Conservation (phyloP, 2,113 vertebrate species). For the Tachycineta bicolor region DNA sequence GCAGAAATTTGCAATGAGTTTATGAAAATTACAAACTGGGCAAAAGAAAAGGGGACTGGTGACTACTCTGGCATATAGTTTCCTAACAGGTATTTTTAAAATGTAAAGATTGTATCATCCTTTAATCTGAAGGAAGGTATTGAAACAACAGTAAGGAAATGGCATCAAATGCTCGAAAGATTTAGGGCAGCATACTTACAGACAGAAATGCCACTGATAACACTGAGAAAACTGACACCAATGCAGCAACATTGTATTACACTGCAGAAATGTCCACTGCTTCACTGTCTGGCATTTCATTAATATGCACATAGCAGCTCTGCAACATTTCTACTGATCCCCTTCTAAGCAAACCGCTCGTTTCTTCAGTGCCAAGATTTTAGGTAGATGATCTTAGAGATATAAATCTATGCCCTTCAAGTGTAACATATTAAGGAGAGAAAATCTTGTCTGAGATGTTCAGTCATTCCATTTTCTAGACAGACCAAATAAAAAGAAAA, state of each 20-base stretch:
- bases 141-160: not conserved
- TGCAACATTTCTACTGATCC: not conserved
- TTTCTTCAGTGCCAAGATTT: not conserved
- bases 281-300: not conserved
- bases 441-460: not conserved
- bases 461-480: not conserved
- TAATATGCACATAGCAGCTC: not conserved
- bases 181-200: not conserved
- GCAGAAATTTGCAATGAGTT: not conserved
- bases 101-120: not conserved
- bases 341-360: not conserved
- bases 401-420: not conserved
- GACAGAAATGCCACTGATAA: not conserved
- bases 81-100: not conserved
- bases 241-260: not conserved
- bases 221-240: not conserved
- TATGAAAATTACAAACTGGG: not conserved
- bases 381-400: not conserved
- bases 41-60: not conserved
- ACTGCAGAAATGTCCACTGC: not conserved
- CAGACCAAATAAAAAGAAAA: not conserved
- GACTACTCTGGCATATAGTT: not conserved
- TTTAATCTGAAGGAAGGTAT: not conserved
- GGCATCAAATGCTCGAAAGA: not conserved
- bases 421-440: not conserved